phyloP scores from a whole-genome alignment of 1,140 invertebrate genomes.

The Drosophila rhopaloa region DNA sequence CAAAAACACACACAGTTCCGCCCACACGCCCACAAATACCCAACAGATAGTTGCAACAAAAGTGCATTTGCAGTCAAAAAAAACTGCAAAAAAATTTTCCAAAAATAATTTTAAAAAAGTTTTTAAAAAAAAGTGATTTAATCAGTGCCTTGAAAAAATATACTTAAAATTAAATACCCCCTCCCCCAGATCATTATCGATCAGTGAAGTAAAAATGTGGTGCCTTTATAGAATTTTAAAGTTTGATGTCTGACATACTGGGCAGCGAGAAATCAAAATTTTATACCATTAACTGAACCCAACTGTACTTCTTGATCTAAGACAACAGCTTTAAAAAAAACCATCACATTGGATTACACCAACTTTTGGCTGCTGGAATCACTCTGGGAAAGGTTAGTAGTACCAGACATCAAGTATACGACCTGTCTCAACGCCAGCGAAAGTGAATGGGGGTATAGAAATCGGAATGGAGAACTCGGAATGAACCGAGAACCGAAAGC shows the following conservation, averaged over 20 bases:
- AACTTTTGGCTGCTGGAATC: constrained; percentile 72
- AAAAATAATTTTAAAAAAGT: constrained; percentile 25
- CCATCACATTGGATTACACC: constrained; percentile 78
- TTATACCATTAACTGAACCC: constrained; percentile 34
- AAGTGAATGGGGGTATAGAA: constrained; percentile 30
- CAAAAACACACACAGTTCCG: constrained; percentile 30
- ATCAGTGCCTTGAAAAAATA: constrained; percentile 63
- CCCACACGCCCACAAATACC: constrained; percentile 16
- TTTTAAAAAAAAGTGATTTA: constrained; percentile 55
- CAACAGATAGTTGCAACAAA: constrained; percentile 27
- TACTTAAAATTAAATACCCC: constrained; percentile 9
- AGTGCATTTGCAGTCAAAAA: constrained; percentile 30
- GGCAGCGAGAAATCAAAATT: constrained; percentile 25
- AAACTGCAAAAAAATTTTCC: not conserved
- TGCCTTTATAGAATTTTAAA: constrained; percentile 67
- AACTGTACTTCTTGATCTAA: constrained; percentile 51
- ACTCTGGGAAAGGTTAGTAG: constrained; percentile 78
- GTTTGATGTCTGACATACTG: constrained; percentile 50
- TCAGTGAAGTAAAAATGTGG: constrained; percentile 64
- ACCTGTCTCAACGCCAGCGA: constrained; percentile 39
- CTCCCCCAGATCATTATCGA: constrained; percentile 7
- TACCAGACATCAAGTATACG: constrained; percentile 60
- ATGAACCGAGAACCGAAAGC: constrained; percentile 64
- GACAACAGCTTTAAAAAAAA: constrained; percentile 8
- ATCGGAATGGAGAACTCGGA: constrained; percentile 31